Conservation (phyloP, 2,113 vertebrate genomes). For the Peromyscus californicus region DNA sequence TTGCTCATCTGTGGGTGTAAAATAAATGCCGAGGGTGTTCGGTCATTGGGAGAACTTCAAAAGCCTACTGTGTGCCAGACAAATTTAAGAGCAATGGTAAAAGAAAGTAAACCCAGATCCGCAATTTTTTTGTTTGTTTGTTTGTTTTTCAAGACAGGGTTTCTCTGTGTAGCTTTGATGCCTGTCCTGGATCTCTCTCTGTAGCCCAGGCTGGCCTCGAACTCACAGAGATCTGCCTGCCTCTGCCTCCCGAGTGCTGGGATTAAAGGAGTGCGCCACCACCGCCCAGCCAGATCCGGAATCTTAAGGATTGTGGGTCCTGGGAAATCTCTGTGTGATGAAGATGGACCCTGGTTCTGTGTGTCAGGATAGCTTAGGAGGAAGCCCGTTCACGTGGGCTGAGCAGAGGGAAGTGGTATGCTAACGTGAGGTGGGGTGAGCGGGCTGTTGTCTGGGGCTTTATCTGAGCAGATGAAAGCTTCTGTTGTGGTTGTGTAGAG, state of each 20-base stretch:
- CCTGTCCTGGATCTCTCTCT: no score
- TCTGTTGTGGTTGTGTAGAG: neutral
- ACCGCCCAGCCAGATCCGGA: neutral
- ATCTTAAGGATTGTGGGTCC: neutral
- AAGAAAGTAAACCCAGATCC: neutral
- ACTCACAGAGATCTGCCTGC: no score
- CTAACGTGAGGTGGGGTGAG: neutral
- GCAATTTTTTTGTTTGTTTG: no score
- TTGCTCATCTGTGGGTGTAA: neutral
- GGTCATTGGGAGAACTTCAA: neutral
- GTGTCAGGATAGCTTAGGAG: neutral
- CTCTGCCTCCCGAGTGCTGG: no score
- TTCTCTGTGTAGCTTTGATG: no score
- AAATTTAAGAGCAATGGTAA: neutral
- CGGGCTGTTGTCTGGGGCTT: neutral
- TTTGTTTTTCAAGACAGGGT: no score
- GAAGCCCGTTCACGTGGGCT: rapidly evolving
- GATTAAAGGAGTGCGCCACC: no score
- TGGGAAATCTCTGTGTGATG: neutral
- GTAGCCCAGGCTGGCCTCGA: no score
- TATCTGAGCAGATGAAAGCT: neutral
- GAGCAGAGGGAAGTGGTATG: rapidly evolving
- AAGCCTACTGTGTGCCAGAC: neutral
- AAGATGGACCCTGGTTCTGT: neutral
- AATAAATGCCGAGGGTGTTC: rapidly evolving